Percentiles rank a stretch among this genome's conserved stretches.
These are phyloP conservation scores for Spodoptera frugiperda DNA, from an alignment of 1,140 invertebrate genomes.

Conservation along the genomic window DNA sequence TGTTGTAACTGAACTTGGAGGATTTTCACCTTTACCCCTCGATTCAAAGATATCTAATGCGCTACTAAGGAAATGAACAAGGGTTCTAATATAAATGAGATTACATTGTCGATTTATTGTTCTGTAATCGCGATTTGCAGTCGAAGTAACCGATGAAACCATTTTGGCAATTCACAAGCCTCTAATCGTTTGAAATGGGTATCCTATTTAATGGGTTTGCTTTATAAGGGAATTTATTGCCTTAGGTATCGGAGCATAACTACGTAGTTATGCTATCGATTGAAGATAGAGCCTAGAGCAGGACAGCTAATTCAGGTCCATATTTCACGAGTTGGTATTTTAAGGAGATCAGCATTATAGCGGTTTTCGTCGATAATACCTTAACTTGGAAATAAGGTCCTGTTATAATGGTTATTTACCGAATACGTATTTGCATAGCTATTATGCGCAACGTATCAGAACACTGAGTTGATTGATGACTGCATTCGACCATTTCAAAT, in stretches of 20 bases:
- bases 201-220: constrained; percentile 34
- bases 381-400: too few species aligned
- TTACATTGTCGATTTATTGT: constrained; percentile 53
- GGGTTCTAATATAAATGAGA: constrained; percentile 48
- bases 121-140: constrained; percentile 51
- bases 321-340: neutral
- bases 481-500: constrained; percentile 16
- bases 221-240: constrained; percentile 20
- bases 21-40: neutral
- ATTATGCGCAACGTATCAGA: neutral
- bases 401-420: too few species aligned
- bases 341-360: neutral
- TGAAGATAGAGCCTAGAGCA: neutral
- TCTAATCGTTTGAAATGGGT: constrained; percentile 45
- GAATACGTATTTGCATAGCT: too few species aligned
- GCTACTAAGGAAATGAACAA: constrained; percentile 30
- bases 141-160: constrained; percentile 33
- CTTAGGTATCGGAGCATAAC: constrained; percentile 28
- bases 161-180: constrained; percentile 18
- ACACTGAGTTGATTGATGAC: neutral
- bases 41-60: constrained; percentile 17
- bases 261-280: constrained; percentile 2
- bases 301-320: neutral
- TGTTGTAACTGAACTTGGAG: neutral
- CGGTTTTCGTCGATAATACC: neutral